Evolutionary conservation across 2,888 invertebrate species (phyloP), one percentile per base, ranked within the genome.

Genomic region (Sceliomorpha sp.): DNA sequence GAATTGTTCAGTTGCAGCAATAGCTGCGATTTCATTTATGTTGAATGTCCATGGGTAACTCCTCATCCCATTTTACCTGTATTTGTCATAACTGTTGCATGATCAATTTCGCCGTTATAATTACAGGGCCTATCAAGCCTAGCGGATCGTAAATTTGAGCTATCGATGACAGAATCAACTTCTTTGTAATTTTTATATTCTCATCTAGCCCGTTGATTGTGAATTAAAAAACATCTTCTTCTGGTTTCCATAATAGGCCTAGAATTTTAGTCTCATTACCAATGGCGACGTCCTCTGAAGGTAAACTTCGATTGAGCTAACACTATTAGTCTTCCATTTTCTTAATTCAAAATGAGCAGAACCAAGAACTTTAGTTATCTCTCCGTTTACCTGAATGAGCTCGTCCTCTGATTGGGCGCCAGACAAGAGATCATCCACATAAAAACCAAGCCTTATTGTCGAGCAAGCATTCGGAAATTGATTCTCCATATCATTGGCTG

Each of bases 401-500:
- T n/a, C n/a, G n/a, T n/a, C 20, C 20, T 20, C 20, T 5, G 5
- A 20, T 20, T 20, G 20, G 3, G 44, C 32, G 1, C 58, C 58
- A 1, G 51, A 14, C 9, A 66, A 10, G 5, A 66, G 10, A 13
- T 66, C 66, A 15, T 59, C 66, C 8, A 66, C 51, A 7, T 59
- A 66, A 13, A 53, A 17, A 27, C 45, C 36, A n/a, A n/a, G n/a
- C 6, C 13, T 6, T 3, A 42, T 9, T 0, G 44, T 58, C 5
- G 2, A 2, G 5, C 20, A 20, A 4, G 20, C 20, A 1, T 4
- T 6, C 3, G 58, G 45, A 44, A 36, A 66, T 7, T 50, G 7
- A n/a, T n/a, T n/a, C n/a, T n/a, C n/a, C 20, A 20, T 20, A 5
- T 59, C 47, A 2, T 9, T n/a, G 1, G 50, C 34, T 24, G 58